Conservation (phyloP, 2,113 vertebrate genomes). For the Nothocercus julius region DNA sequence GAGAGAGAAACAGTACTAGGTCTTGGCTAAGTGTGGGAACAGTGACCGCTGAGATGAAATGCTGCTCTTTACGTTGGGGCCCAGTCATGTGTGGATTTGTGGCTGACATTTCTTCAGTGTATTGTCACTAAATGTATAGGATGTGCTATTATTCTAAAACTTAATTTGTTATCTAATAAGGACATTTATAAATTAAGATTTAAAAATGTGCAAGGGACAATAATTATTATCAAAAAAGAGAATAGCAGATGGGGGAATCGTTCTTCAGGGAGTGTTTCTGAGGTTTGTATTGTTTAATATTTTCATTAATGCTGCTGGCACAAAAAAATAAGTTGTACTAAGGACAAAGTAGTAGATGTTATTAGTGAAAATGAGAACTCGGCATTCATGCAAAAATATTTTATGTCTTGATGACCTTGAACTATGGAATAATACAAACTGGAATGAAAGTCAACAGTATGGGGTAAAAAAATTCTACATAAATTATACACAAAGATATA, state of each 20-base stretch:
- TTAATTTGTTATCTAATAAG: neutral
- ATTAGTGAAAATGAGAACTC: neutral
- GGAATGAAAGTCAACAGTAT: neutral
- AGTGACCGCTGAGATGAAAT: slow-evolving; percentile 9
- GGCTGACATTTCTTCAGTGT: neutral
- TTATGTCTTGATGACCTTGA: neutral
- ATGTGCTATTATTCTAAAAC: neutral
- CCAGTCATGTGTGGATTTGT: neutral
- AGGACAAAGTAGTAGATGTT: neutral
- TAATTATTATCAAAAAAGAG: neutral
- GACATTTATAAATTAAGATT: neutral
- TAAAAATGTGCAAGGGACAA: neutral
- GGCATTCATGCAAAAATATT: neutral
- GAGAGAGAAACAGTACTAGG: neutral
- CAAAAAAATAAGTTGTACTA: neutral
- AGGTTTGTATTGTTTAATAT: neutral
- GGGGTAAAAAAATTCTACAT: neutral
- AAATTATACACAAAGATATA: neutral
- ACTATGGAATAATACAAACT: neutral
- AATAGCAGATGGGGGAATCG: neutral
- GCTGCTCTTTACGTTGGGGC: neutral
- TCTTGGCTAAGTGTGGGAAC: neutral
- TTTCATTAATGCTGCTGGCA: neutral
- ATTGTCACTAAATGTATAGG: neutral
- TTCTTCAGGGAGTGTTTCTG: neutral